Base-by-base conservation (phyloP, 30 jellyfish, hydroid and myxozoan species). In the Cassiopea andromeda region DNA sequence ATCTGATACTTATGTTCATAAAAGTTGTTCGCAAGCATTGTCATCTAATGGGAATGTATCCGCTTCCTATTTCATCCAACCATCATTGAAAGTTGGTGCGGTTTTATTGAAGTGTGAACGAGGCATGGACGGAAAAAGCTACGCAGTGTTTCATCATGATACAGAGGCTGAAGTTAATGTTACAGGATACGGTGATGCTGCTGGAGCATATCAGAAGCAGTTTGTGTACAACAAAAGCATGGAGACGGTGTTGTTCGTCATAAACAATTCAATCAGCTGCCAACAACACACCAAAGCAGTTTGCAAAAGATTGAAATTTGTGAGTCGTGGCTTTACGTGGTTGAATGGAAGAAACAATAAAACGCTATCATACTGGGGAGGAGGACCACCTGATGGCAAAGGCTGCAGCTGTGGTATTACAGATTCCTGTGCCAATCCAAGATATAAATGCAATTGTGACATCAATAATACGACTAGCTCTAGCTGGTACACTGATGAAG, bases 121-220 rank as follows among this genome's bases (percentile, higher is more conserved):
- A 67, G 67, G 64, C 57, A 1, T 18, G 9, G 69, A 80, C 27
- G 89, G 67, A 1, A 58, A 48, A 12, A 67, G 78, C 47, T 60
- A 57, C 67, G 89, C 89, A 18, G 78, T 80, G 2, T 80, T 80
- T n/a, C 60, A 80, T 45, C 89, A 80, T 61, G 80, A 80, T 67
- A 44, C 64, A 17, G 80, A 59, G 76, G 67, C 79, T 60, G 89
- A 80, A 44, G 71, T 44, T 17, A 18, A 70, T 3, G 89, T 80
- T 2, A 18, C 79, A 1, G 89, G 79, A 60, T 19, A 19, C 2
- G 45, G 80, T 7, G 89, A 80, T 67, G 48, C 46, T 1, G 44
- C 69, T 43, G 89, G 89, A 5, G 80, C 80, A 13, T 59, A 80
- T 44, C 4, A n/a, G 69, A 15, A 38, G 12, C 64, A 6, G 46